Percentiles rank a stretch among this genome's conserved stretches.
Conservation (phyloP, 2,888 invertebrate species). For the Vesta saturnalis region DNA sequence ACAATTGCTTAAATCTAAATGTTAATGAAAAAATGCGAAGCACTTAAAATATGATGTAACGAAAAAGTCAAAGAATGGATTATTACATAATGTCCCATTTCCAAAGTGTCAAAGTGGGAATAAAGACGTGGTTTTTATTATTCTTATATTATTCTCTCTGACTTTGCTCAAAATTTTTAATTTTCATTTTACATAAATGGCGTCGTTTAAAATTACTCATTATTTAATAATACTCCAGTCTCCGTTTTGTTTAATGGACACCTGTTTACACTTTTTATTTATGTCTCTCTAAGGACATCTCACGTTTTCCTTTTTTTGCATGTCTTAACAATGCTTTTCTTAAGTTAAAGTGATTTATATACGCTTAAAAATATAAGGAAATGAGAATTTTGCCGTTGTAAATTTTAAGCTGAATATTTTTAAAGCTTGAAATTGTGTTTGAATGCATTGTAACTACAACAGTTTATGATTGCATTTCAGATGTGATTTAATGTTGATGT, state of each 20-base stretch:
- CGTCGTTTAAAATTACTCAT: not conserved
- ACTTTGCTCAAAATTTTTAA: constrained; percentile 13
- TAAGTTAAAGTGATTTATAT: constrained; percentile 7
- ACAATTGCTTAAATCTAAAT: not conserved
- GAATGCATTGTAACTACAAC: constrained; percentile 9
- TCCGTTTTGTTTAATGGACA: constrained; percentile 7
- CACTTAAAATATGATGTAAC: too few relatives aligned
- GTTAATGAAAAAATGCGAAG: constrained; percentile 9
- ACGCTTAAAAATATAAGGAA: not conserved
- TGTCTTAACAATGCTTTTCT: not conserved
- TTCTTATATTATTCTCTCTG: constrained; percentile 9
- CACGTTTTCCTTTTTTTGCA: not conserved
- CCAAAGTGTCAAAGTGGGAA: constrained; percentile 41
- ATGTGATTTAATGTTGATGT: constrained; percentile 26
- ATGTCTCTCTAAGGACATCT: not conserved
- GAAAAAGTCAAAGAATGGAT: constrained; percentile 44
- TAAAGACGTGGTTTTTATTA: constrained; percentile 16
- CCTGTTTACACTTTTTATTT: constrained; percentile 10
- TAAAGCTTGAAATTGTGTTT: not conserved
- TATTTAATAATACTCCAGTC: constrained; percentile 12
- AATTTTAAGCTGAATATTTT: too few relatives aligned
- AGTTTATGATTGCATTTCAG: constrained; percentile 14
- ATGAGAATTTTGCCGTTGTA: too few relatives aligned
- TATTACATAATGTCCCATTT: constrained; percentile 44
- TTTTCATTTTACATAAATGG: constrained; percentile 6